These are phyloP conservation scores for Notarius lentiginosus DNA, from an alignment of 2,113 vertebrate genomes.

Conservation along the genomic window DNA sequence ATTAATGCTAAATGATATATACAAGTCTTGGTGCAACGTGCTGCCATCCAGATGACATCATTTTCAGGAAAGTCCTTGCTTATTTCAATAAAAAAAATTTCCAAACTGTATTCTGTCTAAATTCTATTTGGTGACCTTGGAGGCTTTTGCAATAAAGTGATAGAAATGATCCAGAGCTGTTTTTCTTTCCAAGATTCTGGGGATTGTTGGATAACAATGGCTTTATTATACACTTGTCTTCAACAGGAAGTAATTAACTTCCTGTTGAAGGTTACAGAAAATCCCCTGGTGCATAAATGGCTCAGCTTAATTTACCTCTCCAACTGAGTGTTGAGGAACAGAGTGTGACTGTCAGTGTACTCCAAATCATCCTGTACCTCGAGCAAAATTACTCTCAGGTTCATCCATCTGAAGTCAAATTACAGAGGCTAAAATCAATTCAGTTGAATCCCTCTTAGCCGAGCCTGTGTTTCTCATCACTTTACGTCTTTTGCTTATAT, in stretches of 20 bases:
- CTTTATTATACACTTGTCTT: conserved; percentile 14
- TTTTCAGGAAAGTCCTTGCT: too few relatives aligned
- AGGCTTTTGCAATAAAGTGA: conserved; percentile 19
- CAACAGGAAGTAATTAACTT: conserved; percentile 35
- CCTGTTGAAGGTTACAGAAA: background rate
- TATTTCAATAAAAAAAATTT: too few relatives aligned
- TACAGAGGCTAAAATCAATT: background rate
- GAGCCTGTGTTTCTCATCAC: background rate
- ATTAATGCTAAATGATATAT: too few relatives aligned
- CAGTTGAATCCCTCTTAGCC: too few relatives aligned
- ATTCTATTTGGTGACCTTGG: background rate
- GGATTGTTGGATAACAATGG: conserved; percentile 2
- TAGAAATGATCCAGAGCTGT: background rate
- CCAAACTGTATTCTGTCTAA: background rate
- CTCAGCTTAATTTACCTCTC: conserved; percentile 19
- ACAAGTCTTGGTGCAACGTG: too few relatives aligned
- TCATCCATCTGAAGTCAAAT: background rate
- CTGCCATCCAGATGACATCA: too few relatives aligned
- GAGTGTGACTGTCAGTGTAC: conserved; percentile 11
- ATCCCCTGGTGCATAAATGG: conserved; percentile 17
- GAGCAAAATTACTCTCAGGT: background rate
- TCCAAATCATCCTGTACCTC: conserved; percentile 8
- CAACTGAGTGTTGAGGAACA: conserved; percentile 9
- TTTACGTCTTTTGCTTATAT: background rate
- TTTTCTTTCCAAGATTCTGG: background rate